These are phyloP conservation scores for Ciconia boyciana DNA, from an alignment of 2,113 vertebrate species.

Conservation along the genomic window DNA sequence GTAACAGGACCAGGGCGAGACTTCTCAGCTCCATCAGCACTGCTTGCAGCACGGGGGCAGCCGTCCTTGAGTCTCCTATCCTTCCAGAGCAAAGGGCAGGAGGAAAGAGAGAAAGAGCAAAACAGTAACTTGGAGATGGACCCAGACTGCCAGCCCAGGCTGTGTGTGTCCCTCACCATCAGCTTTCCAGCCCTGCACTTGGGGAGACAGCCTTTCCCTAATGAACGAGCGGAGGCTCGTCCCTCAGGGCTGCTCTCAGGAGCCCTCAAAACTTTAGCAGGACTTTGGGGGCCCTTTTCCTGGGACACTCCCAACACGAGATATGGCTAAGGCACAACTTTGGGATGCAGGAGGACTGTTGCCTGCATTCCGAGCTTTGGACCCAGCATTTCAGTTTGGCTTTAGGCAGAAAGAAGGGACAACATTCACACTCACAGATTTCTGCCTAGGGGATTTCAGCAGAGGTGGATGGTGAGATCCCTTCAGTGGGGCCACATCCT, in stretches of 20 bases:
- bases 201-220: neutral
- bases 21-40: neutral
- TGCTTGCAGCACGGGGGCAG: neutral
- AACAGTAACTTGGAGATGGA: neutral
- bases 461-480: neutral
- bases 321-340: neutral
- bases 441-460: neutral
- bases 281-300: neutral
- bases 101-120: neutral
- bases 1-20: neutral
- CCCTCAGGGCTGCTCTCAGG: neutral
- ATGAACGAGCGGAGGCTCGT: rapidly evolving
- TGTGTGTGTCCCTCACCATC: rapidly evolving
- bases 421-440: rapidly evolving
- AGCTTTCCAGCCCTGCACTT: neutral
- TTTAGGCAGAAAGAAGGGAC: neutral
- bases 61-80: no score
- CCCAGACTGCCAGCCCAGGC: neutral
- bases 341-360: neutral
- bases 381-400: neutral
- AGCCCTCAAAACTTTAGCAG: neutral
- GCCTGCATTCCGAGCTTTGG: neutral
- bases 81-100: neutral
- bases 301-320: rapidly evolving
- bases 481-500: neutral